Evolutionary conservation across 1,140 invertebrate species (phyloP).

Genomic region (Papilio polyxenes): DNA sequence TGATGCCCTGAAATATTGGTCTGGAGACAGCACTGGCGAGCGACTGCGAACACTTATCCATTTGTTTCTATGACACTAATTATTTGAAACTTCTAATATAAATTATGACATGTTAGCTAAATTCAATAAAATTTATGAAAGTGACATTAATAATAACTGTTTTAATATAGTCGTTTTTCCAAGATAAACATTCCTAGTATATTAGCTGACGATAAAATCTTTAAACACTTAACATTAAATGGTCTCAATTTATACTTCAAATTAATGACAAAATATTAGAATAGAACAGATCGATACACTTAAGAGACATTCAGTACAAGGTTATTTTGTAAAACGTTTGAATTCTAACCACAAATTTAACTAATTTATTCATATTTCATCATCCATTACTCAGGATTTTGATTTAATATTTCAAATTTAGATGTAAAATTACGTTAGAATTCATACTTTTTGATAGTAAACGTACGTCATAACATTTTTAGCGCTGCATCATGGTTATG

Average conservation of each 20-base stretch:
- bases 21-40: conserved; percentile 42
- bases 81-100: conserved; percentile 45
- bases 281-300: neutral
- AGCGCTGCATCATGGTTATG: neutral
- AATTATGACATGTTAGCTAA: conserved; percentile 47
- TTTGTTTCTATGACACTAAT: conserved; percentile 47
- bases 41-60: conserved; percentile 32
- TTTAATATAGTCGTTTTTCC: conserved; percentile 5
- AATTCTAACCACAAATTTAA: neutral
- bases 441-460: neutral
- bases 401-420: neutral
- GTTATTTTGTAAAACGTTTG: conserved; percentile 2
- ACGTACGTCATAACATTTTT: neutral
- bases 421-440: conserved; percentile 7
- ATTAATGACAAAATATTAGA: conserved; percentile 2
- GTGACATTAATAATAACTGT: neutral
- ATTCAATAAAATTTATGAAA: conserved; percentile 42
- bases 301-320: conserved; percentile 5
- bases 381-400: neutral
- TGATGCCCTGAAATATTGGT: conserved; percentile 61
- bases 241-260: conserved; percentile 5
- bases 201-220: conserved; percentile 7
- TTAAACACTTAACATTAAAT: conserved; percentile 13
- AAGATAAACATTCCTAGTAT: neutral
- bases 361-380: conserved; percentile 14